A percentile compares a stretch with the other conserved stretches of the same genome.
Conservation (phyloP, 2,888 invertebrate genomes). For the Zhuqinia jingwanae region DNA sequence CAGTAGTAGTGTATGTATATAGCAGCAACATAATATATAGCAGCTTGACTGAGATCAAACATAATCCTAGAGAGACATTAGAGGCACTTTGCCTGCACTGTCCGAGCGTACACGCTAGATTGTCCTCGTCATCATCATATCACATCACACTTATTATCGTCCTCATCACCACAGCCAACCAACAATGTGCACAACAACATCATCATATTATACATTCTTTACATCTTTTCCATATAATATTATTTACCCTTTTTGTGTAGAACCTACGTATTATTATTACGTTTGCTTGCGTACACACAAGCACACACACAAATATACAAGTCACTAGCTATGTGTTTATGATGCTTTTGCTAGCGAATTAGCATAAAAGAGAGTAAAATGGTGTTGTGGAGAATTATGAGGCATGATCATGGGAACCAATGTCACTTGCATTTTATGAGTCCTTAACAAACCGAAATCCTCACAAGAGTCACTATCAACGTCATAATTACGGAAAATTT, state of each 20-base stretch:
- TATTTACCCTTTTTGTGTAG: not conserved
- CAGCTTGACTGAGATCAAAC: constrained; percentile 23
- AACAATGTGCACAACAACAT: constrained; percentile 10
- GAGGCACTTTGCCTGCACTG: constrained; percentile 16
- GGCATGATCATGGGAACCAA: constrained; percentile 35
- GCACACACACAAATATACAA: not conserved
- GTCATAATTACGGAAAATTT: constrained; percentile 35
- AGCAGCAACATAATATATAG: too few species aligned
- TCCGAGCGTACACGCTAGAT: constrained; percentile 37
- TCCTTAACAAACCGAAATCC: constrained; percentile 50
- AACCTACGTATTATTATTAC: constrained; percentile 45
- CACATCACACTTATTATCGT: constrained; percentile 24
- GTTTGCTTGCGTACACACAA: constrained; percentile 9
- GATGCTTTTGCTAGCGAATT: constrained; percentile 35
- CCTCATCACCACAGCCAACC: constrained; percentile 37
- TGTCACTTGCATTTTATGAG: constrained; percentile 58
- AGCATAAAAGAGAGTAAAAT: constrained; percentile 54
- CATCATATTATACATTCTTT: not conserved
- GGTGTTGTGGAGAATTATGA: not conserved
- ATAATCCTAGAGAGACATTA: not conserved
- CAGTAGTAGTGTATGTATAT: constrained; percentile 11
- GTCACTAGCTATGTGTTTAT: constrained; percentile 6
- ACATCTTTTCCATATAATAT: constrained; percentile 54
- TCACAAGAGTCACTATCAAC: constrained; percentile 16
- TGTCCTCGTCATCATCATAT: constrained; percentile 57